A percentile compares a stretch with the other conserved stretches of the same genome.
phyloP scores from a whole-genome alignment of 2,888 invertebrate species.

The Drosophila demipolita region DNA sequence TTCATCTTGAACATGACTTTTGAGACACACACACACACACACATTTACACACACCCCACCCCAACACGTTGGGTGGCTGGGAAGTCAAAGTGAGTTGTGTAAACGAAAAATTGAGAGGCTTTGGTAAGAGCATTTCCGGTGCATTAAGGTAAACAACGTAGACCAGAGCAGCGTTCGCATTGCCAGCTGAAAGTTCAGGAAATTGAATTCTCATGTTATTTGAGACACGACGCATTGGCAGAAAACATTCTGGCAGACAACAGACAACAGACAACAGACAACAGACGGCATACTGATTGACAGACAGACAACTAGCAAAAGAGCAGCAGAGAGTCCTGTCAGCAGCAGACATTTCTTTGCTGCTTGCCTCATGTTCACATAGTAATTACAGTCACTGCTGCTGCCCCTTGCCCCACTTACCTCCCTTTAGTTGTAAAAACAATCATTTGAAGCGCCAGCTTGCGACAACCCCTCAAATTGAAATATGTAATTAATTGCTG shows the following conservation, averaged over 20 bases:
- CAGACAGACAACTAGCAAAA: not conserved
- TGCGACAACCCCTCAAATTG: constrained; percentile 18
- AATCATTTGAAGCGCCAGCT: constrained; percentile 8
- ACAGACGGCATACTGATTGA: not conserved
- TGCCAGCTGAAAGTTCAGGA: constrained; percentile 27
- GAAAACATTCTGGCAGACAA: not conserved
- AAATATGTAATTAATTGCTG: constrained; percentile 41
- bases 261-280: not conserved
- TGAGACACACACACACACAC: not conserved
- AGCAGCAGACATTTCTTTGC: not conserved
- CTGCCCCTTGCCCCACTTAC: not conserved
- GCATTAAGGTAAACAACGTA: constrained; percentile 33
- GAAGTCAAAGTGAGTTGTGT: constrained; percentile 16
- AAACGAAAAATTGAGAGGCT: constrained; percentile 21
- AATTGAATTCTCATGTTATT: constrained; percentile 54
- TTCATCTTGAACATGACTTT: constrained; percentile 8
- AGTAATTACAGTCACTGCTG: constrained; percentile 16
- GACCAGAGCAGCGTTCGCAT: constrained; percentile 4
- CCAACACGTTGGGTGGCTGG: constrained; percentile 22
- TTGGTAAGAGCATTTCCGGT: constrained; percentile 45
- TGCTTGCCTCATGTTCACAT: not conserved
- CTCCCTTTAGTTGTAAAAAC: not conserved
- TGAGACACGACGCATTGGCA: constrained; percentile 1
- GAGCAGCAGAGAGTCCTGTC: not conserved
- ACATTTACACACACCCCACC: not conserved